phyloP scores from a whole-genome alignment of 2,888 invertebrate species.

The Peribatodes rhomboidaria region DNA sequence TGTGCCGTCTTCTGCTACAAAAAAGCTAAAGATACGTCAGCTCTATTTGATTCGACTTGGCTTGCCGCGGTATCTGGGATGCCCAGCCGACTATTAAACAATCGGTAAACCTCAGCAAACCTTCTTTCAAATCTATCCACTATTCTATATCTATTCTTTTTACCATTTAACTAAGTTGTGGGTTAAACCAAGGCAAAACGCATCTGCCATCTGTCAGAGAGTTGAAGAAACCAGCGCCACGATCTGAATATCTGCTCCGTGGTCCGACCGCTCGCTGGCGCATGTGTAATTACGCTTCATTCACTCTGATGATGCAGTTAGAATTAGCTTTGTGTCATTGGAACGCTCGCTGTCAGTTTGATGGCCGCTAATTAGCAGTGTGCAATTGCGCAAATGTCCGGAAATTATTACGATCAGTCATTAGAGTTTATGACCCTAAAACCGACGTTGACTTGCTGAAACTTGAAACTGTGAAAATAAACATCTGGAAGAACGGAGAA shows the following conservation, averaged over 20 bases:
- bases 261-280: conserved; percentile 32
- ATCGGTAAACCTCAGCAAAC: no score
- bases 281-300: conserved; percentile 60
- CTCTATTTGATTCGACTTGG: no score
- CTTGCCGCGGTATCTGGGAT: no score
- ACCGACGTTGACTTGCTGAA: conserved; percentile 1
- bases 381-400: conserved; percentile 28
- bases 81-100: no score
- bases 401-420: conserved; percentile 29
- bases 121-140: no score
- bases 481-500: neutral
- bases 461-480: conserved; percentile 5
- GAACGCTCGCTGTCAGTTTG: conserved; percentile 40
- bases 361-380: conserved; percentile 43
- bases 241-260: neutral
- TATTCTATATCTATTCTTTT: no score
- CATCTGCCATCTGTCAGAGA: no score
- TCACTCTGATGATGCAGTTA: conserved; percentile 52
- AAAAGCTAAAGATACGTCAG: no score
- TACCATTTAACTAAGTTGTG: no score
- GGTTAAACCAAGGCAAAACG: no score
- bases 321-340: conserved; percentile 54
- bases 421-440: conserved; percentile 16
- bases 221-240: no score
- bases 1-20: no score